Base-by-base conservation (phyloP, 2,797 vertebrate species). In the Carduelis carduelis region DNA sequence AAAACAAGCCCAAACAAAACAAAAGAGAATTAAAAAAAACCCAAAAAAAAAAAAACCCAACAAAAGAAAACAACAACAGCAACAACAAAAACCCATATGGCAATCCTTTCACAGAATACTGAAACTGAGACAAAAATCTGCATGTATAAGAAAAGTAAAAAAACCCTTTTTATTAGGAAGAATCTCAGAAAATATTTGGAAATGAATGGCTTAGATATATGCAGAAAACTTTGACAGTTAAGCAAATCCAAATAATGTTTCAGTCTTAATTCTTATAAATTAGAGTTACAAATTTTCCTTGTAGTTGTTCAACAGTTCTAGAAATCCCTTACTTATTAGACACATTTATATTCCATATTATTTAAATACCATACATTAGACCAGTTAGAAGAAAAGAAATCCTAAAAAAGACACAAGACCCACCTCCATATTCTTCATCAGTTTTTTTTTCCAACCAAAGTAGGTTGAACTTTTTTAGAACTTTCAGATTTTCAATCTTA, bases 371-470 rank as follows among this genome's bases (percentile, higher is more conserved):
- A 30, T 12, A 34, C 13, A n/a, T n/a, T 28, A 43, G 21, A 72
- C 4, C 44, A 83, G 24, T 27, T 7, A 35, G 34, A 79, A 71
- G 26, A n/a, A 50, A 52, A 65, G 8, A 20, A 69, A 64, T 49
- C 27, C 11, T 59, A 59, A 49, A 7, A 50, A 77, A 8, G 7
- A 75, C 75, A 79, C 16, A 3, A 87, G 75, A 82, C 66, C 72
- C 95, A 98, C 98, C 98, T 99, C 93, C 95, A 98, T 98, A n/a
- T 95, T 94, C 82, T 96, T 97, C 92, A 99, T 98, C 89, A 88
- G 69, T 94, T 99, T 99, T 78, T 98, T 98, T 97, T 98, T 99
- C 37, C 89, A 99, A 97, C 97, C 98, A 98, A 86, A 99, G 77
- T 50, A 98, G 91, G 47, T 98, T 93, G 65, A 99, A 86, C 68